phyloP scores from a whole-genome alignment of 2,797 vertebrate genomes.

The Natrix natrix region DNA sequence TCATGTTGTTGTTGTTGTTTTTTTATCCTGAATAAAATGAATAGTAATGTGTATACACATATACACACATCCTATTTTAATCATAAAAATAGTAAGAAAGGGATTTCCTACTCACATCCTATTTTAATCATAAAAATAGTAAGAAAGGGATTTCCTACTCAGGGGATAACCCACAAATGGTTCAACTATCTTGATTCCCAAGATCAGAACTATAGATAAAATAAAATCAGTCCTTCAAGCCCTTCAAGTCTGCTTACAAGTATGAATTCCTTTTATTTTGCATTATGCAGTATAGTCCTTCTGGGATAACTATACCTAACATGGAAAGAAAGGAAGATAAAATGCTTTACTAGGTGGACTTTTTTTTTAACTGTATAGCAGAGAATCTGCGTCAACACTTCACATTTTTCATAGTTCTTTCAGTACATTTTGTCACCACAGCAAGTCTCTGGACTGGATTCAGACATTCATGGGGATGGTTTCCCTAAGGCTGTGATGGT shows the following conservation, averaged over 20 bases:
- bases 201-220: background rate
- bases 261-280: background rate
- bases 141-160: background rate
- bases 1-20: background rate
- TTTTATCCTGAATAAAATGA: background rate
- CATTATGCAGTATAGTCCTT: background rate
- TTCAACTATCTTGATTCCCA: background rate
- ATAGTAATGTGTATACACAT: background rate
- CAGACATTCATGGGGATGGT: background rate
- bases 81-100: background rate
- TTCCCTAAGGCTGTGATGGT: background rate
- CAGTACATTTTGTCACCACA: background rate
- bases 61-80: background rate
- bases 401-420: background rate
- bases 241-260: background rate
- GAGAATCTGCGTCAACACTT: background rate
- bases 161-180: background rate
- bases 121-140: background rate
- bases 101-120: background rate
- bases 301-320: background rate
- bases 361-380: background rate
- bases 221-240: background rate
- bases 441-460: conserved; percentile 1
- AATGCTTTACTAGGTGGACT: background rate
- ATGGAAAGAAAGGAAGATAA: background rate